Base-by-base conservation (phyloP, 2,797 vertebrate species). In the Syndactyla subalaris region DNA sequence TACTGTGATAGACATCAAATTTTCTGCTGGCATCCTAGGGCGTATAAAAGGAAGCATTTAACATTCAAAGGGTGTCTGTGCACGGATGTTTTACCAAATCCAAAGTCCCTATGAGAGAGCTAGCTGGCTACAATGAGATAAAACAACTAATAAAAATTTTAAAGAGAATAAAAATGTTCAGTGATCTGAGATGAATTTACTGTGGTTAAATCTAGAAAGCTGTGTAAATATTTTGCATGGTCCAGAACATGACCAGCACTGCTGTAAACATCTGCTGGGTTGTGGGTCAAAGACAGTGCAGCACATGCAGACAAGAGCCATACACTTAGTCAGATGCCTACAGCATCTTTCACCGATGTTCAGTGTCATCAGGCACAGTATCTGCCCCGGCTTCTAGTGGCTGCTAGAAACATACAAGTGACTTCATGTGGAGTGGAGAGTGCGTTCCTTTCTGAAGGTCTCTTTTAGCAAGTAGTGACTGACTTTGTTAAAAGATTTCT, bases 381-480 rank as follows among this genome's bases (percentile, higher is more conserved):
- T 59, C 45, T 77, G 46, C 43, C 48, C 12, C 7, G 45, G 58
- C 19, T 54, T 49, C 30, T 17, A 54, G 7, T 5, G 8, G 16
- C 38, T 81, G 59, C 49, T 72, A 9, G 21, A 78, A 75, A 12
- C 0, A 2, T 57, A 4, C 1, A 0, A 29, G 30, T 46, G 24
- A 41, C 14, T 68, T 61, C 14, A 61, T 4, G 14, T 34, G 51
- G 30, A 73, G 46, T n/a, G 39, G 29, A 79, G 39, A 77, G 41
- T 7, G 4, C 54, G 7, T 61, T 86, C 84, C 45, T 55, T 61
- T 45, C 24, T 1, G 1, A 59, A 46, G 39, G 55, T 16, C 8
- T 49, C 67, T 83, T n/a, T 49, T 24, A 45, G 6, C 17, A 61
- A 34, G 19, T 55, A 57, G 10, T n/a, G 22, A 57, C 54, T 68